A percentile compares a stretch with the other conserved stretches of the same genome.
These are phyloP conservation scores for Anaspis maculata DNA, from an alignment of 2,888 invertebrate genomes.

Conservation along the genomic window DNA sequence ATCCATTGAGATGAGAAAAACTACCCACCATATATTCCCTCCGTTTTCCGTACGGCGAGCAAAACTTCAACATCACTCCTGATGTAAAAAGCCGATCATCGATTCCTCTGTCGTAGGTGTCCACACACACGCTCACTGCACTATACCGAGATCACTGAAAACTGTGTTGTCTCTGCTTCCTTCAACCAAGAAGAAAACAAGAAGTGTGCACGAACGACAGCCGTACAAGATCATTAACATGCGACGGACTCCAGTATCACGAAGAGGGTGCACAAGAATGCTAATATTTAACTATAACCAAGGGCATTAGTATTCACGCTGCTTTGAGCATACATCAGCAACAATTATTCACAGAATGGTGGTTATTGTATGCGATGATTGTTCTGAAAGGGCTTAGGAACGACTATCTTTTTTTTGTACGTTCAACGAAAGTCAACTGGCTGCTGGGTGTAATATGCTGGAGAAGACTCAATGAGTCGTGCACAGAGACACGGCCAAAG, in stretches of 20 bases:
- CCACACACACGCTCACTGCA: neutral
- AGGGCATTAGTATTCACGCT: slow-evolving; percentile 12
- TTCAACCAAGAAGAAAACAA: slow-evolving; percentile 1
- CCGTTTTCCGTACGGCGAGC: slow-evolving; percentile 34
- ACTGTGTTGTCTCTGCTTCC: slow-evolving; percentile 4
- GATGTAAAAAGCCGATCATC: slow-evolving; percentile 2
- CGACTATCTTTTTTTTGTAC: too few relatives aligned
- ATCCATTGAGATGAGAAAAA: too few relatives aligned
- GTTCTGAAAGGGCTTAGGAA: too few relatives aligned
- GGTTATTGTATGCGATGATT: too few relatives aligned
- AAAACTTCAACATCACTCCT: slow-evolving; percentile 39
- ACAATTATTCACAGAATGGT: too few relatives aligned
- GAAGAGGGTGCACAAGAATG: slow-evolving; percentile 13
- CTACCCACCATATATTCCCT: slow-evolving; percentile 37
- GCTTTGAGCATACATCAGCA: too few relatives aligned
- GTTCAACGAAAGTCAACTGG: too few relatives aligned
- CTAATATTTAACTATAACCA: slow-evolving; percentile 14
- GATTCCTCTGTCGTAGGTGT: too few relatives aligned
- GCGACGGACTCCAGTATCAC: slow-evolving; percentile 10
- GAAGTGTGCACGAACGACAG: slow-evolving; percentile 2
- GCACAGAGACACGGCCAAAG: too few relatives aligned
- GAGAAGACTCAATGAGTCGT: too few relatives aligned
- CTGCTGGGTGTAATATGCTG: too few relatives aligned
- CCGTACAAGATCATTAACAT: slow-evolving; percentile 13
- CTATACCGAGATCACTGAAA: slow-evolving; percentile 2